Evolutionary conservation across 2,113 vertebrate species (phyloP).

Genomic region (Carettochelys insculpta): DNA sequence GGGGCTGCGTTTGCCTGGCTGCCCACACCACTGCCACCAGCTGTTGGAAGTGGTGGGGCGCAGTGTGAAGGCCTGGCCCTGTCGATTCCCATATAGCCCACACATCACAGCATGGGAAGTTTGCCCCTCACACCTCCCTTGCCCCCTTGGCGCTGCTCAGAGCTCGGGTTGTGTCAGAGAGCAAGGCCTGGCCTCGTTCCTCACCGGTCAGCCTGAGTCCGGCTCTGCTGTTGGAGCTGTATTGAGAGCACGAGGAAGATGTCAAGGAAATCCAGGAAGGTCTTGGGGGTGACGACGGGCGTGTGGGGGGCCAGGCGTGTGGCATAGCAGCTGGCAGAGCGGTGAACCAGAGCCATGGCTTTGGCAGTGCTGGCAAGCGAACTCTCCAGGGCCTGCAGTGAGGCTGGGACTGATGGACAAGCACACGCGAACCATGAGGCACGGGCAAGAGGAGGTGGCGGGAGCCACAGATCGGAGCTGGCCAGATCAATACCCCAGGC

Average conservation of each 20-base stretch:
- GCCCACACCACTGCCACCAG: no score
- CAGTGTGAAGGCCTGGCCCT: no score
- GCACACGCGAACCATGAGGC: background rate
- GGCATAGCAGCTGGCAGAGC: slow-evolving; percentile 74
- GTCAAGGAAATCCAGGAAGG: slow-evolving; percentile 78
- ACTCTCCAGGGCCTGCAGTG: background rate
- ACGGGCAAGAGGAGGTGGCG: background rate
- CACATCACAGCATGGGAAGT: no score
- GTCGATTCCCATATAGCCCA: no score
- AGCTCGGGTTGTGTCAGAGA: background rate
- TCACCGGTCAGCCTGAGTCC: slow-evolving; percentile 71
- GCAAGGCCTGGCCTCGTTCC: background rate
- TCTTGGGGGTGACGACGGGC: slow-evolving; percentile 76
- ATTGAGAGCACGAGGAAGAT: slow-evolving; percentile 65
- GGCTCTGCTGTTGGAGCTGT: slow-evolving; percentile 49
- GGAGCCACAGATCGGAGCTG: background rate
- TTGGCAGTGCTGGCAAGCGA: slow-evolving; percentile 52
- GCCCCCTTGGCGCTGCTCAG: background rate
- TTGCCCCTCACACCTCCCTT: background rate
- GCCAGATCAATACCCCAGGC: background rate
- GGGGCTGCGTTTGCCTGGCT: no score
- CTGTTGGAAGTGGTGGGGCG: background rate
- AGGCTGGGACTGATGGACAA: background rate
- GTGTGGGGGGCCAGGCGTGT: slow-evolving; percentile 58
- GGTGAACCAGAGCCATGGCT: slow-evolving; percentile 82